Evolutionary conservation across 2,797 vertebrate genomes (phyloP).

Genomic region (Eidolon dupreanum): DNA sequence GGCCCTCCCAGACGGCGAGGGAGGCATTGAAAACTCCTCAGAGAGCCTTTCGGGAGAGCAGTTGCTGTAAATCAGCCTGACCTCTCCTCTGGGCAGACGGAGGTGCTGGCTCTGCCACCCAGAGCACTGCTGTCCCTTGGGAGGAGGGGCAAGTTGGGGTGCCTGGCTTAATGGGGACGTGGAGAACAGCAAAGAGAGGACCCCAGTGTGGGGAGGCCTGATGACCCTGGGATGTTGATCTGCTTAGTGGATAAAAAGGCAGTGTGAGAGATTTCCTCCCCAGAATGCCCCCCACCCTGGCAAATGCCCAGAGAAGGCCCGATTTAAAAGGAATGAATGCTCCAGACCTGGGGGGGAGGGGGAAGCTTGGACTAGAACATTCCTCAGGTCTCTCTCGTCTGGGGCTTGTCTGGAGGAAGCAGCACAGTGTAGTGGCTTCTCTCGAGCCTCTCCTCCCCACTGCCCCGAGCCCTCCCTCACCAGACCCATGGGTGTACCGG

Average conservation of each 20-base stretch:
- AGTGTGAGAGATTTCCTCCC: background rate
- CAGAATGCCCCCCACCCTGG: background rate
- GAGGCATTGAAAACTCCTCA: background rate
- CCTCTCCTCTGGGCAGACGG: background rate
- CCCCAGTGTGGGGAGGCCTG: background rate
- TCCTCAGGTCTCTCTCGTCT: background rate
- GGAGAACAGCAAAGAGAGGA: background rate
- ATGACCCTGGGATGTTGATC: background rate
- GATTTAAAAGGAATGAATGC: background rate
- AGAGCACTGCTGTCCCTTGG: background rate
- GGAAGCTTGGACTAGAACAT: background rate
- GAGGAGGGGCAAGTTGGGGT: background rate
- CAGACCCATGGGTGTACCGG: background rate
- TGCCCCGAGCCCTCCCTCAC: background rate
- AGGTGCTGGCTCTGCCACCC: background rate
- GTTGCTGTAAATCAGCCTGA: background rate
- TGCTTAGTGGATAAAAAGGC: background rate
- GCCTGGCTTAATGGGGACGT: accelerated
- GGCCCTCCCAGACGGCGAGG: background rate
- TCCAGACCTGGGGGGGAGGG: background rate
- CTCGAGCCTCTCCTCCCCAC: background rate
- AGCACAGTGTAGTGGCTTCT: background rate
- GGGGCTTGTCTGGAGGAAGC: background rate
- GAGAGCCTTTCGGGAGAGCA: background rate
- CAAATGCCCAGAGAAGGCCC: background rate